Evolutionary conservation across 2,797 vertebrate species (phyloP).

Genomic region (Channa striata): DNA sequence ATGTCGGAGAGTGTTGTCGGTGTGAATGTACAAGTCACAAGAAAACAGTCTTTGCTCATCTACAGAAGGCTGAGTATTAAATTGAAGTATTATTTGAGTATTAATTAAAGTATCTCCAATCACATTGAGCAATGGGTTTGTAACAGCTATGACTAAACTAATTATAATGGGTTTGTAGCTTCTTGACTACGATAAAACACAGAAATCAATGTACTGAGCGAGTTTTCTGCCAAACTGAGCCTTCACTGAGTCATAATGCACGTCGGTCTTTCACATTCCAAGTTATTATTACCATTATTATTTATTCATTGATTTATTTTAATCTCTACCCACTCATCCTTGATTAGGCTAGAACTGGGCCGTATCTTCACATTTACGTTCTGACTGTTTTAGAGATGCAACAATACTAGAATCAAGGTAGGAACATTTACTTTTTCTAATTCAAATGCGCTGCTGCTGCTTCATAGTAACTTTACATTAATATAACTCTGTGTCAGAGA

Average conservation of each 20-base stretch:
- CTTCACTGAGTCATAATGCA: constrained; percentile 25
- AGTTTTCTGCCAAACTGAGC: neutral
- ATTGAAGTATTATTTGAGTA: too few species aligned
- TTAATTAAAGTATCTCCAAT: too few species aligned
- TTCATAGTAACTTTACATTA: neutral
- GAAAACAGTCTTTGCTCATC: too few species aligned
- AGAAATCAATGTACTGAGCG: constrained; percentile 24
- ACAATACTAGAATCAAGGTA: neutral
- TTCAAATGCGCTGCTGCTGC: too few species aligned
- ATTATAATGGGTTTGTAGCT: neutral
- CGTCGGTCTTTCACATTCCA: constrained; percentile 1
- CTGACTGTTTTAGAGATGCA: neutral
- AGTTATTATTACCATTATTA: neutral
- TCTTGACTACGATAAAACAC: constrained; percentile 13
- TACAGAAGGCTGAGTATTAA: too few species aligned
- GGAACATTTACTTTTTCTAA: neutral
- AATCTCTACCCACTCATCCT: neutral
- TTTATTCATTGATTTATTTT: neutral
- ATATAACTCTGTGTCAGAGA: neutral
- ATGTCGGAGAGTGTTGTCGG: too few species aligned
- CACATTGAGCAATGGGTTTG: neutral
- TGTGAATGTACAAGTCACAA: too few species aligned
- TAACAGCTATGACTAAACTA: neutral
- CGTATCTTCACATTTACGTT: neutral
- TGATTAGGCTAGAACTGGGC: neutral